Evolutionary conservation across 2,113 vertebrate species (phyloP), one percentile per base, ranked within the genome.

Genomic region (Syngnathus scovelli): DNA sequence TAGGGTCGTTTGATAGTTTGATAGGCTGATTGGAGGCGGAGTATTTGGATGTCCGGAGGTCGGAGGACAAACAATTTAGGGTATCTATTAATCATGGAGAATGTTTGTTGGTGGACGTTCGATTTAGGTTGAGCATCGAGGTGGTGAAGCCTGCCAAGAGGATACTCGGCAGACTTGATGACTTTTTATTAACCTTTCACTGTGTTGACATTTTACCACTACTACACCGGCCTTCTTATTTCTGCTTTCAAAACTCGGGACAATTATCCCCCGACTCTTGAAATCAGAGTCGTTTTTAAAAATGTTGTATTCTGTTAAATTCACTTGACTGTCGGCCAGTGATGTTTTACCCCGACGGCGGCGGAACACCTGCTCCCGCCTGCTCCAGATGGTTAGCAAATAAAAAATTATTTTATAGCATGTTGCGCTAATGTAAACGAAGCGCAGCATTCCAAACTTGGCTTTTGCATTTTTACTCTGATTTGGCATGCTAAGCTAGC

Each of bases 341-440:
- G 81, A 84, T 84, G 72, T 79, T 80, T 84, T 72, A 80, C 84
- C 84, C 74, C 78, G 78, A 59, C 81, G 78, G 76, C 62, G 79
- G 68, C 79, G 77, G 81, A 87, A 84, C 88, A 89, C 85, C 88
- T 89, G 88, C 82, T 86, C 74, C 80, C 61, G 60, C 64, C 74
- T 55, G 64, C 77, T 83, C 85, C 88, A 89, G 88, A 88, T 89
- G 85, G 88, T 87, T 83, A 67, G 83, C 83, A 73, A 71, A 85
- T 85, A 85, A 33, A 33, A 33, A 33, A 33, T 33, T 33, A 33
- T 3, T 33, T 3, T 3, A 33, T 33, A 33, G 27, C 27, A 33
- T 33, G 27, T 33, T 33, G 27, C 27, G 27, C 27, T 33, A 33
- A 33, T 33, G 27, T 33, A 33, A 33, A 33, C 73, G 71, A 85